Base-by-base conservation (phyloP, 2,797 vertebrate genomes). In the Sebastes iracundus region DNA sequence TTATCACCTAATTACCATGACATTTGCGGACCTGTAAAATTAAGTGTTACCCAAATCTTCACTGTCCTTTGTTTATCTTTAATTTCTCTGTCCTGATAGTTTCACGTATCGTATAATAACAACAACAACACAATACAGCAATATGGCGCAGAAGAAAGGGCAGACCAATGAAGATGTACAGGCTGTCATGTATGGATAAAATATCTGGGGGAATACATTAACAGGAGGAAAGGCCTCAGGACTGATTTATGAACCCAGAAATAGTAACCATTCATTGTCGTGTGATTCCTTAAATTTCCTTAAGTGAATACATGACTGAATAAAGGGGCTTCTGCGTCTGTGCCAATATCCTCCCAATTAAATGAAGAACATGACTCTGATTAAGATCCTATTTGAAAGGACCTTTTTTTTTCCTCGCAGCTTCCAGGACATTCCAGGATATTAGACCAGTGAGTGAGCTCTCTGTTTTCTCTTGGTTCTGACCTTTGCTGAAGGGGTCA, bases 361-460 rank as follows among this genome's bases (percentile, higher is more conserved):
- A 96, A 95, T 94, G 62, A 95, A 87, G 84, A 94, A 93, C 94
- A 96, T 96, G 95, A 96, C 94, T 96, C 92, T 92, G 90, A 96
- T 96, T 96, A 96, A 75, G 88, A 79, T 18, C 53, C 77, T 74
- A 59, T 92, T 94, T 94, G 80, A 96, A 95, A 93, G 87, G 80
- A 66, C 79, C 67, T 91, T 87, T 93, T 93, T 92, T 92, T 79
- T 52, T 20, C 46, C 87, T 90, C 23, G 63, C 86, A 80, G 86
- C 72, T 77, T 90, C 77, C 87, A 94, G 92, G 84, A 96, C 94
- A 96, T 96, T 96, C 95, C 95, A 81, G 72, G 85, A 88, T 90
- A 95, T 96, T 95, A 95, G 84, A 84, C 69, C 61, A 87, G 85
- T 91, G 90, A 96, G 89, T 88, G 91, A 66, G 86, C 85, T 84